Conservation (phyloP, 2,888 invertebrate species). For the Julus scandinavius region DNA sequence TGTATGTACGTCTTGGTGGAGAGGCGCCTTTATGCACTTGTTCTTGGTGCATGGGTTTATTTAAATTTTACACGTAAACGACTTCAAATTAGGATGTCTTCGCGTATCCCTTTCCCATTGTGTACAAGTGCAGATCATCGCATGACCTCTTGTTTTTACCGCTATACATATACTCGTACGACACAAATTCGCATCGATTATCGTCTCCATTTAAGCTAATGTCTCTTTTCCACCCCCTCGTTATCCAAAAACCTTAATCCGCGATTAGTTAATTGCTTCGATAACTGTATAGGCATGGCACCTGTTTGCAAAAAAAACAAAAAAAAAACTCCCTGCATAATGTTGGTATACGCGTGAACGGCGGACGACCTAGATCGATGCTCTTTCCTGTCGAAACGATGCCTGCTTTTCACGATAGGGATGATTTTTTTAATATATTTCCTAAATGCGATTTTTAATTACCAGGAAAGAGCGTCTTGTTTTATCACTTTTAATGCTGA, state of each 20-base stretch:
- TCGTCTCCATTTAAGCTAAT: neutral
- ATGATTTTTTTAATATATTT: neutral
- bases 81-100: no score
- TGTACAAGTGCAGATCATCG: no score
- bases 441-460: constrained; percentile 34
- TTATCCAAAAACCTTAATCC: neutral
- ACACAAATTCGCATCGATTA: neutral
- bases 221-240: neutral
- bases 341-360: neutral
- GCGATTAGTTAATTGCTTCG: constrained; percentile 14
- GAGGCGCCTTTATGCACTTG: no score
- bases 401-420: constrained; percentile 12
- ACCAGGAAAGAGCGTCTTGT: neutral
- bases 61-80: no score
- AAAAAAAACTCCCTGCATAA: neutral
- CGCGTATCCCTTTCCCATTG: no score
- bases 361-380: neutral
- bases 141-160: no score
- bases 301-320: neutral
- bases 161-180: neutral
- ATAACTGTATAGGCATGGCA: neutral
- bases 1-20: no score
- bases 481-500: constrained; percentile 12
- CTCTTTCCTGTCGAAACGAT: neutral
- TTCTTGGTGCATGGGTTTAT: no score